These are phyloP conservation scores for Meloidogyne floridensis DNA, from an alignment of 1,140 invertebrate species.

Conservation along the genomic window DNA sequence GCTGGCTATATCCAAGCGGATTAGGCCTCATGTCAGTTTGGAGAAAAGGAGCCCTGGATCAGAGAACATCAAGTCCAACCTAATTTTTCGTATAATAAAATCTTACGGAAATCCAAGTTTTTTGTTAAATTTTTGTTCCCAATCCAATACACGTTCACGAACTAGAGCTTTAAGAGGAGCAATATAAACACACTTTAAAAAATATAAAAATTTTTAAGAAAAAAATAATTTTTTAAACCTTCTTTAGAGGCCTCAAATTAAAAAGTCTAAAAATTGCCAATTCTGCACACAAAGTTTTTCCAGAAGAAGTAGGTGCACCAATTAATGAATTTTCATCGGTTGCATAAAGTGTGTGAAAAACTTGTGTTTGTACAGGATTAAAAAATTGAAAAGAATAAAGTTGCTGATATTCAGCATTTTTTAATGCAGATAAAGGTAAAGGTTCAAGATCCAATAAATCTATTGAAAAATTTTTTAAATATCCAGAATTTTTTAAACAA, in stretches of 20 bases:
- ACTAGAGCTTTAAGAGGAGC: constrained; percentile 97
- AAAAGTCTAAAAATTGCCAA: constrained; percentile 94
- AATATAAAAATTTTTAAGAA: not conserved
- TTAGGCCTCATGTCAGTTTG: no score
- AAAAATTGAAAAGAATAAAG: constrained; percentile 92
- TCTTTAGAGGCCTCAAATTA: constrained; percentile 78
- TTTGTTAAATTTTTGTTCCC: constrained; percentile 84
- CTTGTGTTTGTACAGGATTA: constrained; percentile 98
- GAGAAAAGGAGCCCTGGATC: no score
- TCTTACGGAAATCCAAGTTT: constrained; percentile 74
- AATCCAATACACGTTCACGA: constrained; percentile 91
- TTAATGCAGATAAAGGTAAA: constrained; percentile 80
- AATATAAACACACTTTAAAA: constrained; percentile 85
- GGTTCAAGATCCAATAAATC: constrained; percentile 88
- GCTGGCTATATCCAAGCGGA: no score
- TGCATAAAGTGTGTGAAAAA: constrained; percentile 93
- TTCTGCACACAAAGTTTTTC: constrained; percentile 97
- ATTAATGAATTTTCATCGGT: constrained; percentile 90
- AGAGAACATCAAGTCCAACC: no score
- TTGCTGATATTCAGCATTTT: constrained; percentile 77
- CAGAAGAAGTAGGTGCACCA: constrained; percentile 96
- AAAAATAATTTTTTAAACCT: constrained; percentile 70
- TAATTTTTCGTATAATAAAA: no score
- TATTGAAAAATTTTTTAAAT: constrained; percentile 60
- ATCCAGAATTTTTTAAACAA: not conserved